Percentiles rank a stretch among this genome's conserved stretches.
Conservation (phyloP, 2,888 invertebrate genomes). For the Marasmarcha lunaedactyla region DNA sequence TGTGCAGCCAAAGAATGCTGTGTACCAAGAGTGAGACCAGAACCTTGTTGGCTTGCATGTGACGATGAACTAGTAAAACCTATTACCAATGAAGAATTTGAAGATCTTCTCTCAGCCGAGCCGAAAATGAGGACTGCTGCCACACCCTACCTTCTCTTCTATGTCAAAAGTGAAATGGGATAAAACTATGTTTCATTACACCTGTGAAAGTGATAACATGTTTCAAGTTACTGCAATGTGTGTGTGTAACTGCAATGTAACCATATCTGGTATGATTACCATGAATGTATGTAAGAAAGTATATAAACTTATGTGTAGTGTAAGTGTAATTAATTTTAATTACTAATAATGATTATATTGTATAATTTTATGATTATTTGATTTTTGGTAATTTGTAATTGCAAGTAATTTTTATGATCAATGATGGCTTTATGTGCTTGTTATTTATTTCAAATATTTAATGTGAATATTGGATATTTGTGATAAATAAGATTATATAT, state of each 20-base stretch:
- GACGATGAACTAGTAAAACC: constrained; percentile 88
- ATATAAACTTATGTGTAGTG: neutral
- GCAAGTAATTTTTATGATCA: too few species aligned
- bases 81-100: constrained; percentile 82
- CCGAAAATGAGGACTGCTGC: constrained; percentile 80
- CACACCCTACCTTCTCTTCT: constrained; percentile 89
- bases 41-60: constrained; percentile 83
- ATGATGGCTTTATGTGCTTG: too few species aligned
- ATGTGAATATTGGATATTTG: too few species aligned
- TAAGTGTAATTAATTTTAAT: constrained; percentile 7
- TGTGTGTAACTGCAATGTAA: too few species aligned
- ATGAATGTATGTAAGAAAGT: too few species aligned
- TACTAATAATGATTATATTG: constrained; percentile 1
- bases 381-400: too few species aligned
- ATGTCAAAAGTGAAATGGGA: constrained; percentile 73
- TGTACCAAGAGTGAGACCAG: constrained; percentile 49
- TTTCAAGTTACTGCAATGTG: too few species aligned
- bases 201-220: neutral
- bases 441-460: too few species aligned
- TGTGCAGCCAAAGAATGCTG: constrained; percentile 70
- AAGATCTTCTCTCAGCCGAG: constrained; percentile 80
- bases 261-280: too few species aligned
- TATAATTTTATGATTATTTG: too few species aligned
- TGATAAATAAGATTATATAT: too few species aligned
- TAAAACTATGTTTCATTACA: constrained; percentile 22